Conservation (phyloP, 2,113 vertebrate species). For the Trichechus manatus region DNA sequence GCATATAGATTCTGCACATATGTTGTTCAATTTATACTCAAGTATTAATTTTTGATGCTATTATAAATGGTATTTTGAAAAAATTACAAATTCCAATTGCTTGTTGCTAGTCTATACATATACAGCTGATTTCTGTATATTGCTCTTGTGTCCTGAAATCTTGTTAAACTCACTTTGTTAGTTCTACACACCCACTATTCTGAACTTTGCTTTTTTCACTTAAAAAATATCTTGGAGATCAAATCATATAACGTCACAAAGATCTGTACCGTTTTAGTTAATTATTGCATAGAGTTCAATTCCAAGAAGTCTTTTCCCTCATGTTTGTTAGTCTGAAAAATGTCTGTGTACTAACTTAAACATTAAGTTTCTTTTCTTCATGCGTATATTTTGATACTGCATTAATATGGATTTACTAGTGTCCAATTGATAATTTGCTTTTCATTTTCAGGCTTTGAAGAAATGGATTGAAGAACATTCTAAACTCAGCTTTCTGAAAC, state of each 20-base stretch:
- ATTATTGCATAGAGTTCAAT: constrained; percentile 6
- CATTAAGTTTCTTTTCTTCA: background rate
- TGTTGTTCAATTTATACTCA: constrained; percentile 26
- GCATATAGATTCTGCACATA: background rate
- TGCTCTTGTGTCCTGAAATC: background rate
- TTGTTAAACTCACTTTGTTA: constrained; percentile 35
- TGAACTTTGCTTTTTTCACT: constrained; percentile 4
- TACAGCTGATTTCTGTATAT: background rate
- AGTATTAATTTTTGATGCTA: background rate
- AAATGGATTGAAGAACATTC: constrained; percentile 90
- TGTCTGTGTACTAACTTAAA: background rate
- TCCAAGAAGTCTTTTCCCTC: background rate
- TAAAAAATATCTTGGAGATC: constrained; percentile 3
- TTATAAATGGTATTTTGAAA: background rate
- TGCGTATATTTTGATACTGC: constrained; percentile 3
- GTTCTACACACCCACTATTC: background rate
- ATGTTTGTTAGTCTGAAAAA: constrained; percentile 26
- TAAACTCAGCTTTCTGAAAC: constrained; percentile 86
- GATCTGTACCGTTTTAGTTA: background rate
- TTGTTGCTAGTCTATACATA: background rate
- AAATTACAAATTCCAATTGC: background rate
- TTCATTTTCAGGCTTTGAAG: constrained; percentile 89
- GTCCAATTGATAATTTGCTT: constrained; percentile 48
- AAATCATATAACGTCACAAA: background rate
- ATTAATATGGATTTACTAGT: constrained; percentile 5